Evolutionary conservation across 2,113 vertebrate species (phyloP).

Genomic region (Amphiprion percula): DNA sequence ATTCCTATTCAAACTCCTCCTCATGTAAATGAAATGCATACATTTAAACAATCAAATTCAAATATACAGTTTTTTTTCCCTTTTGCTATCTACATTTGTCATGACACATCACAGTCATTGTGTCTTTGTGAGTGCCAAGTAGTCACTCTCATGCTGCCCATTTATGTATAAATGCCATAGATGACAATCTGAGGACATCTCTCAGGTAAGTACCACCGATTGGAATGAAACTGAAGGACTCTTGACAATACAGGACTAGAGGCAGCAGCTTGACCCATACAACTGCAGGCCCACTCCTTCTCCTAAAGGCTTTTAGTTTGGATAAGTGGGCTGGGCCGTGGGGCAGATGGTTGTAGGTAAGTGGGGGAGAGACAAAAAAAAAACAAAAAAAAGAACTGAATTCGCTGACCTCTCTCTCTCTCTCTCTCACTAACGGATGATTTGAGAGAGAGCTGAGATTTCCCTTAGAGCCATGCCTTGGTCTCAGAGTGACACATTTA

Average conservation of each 20-base stretch:
- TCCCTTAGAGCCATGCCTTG: slow-evolving; percentile 52
- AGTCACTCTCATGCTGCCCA: neutral
- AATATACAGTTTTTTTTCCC: no score
- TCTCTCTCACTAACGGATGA: slow-evolving; percentile 48
- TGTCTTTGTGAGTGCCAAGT: neutral
- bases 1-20: no score
- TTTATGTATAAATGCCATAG: slow-evolving; percentile 14
- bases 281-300: slow-evolving; percentile 30
- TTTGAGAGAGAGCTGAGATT: slow-evolving; percentile 56
- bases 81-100: neutral
- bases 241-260: slow-evolving; percentile 33
- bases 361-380: slow-evolving; percentile 24
- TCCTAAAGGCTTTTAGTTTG: slow-evolving; percentile 59
- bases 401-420: slow-evolving; percentile 43
- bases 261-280: slow-evolving; percentile 40
- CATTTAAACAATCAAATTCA: no score
- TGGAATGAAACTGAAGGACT: slow-evolving; percentile 36
- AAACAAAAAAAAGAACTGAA: slow-evolving; percentile 28
- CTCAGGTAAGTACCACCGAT: slow-evolving; percentile 16
- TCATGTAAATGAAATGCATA: no score
- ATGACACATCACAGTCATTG: neutral
- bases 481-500: slow-evolving; percentile 64
- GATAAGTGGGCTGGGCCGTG: slow-evolving; percentile 56
- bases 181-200: slow-evolving; percentile 25
- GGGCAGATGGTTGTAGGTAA: slow-evolving; percentile 55